phyloP scores from a whole-genome alignment of 2,797 vertebrate species.

The Serranus cabrilla region DNA sequence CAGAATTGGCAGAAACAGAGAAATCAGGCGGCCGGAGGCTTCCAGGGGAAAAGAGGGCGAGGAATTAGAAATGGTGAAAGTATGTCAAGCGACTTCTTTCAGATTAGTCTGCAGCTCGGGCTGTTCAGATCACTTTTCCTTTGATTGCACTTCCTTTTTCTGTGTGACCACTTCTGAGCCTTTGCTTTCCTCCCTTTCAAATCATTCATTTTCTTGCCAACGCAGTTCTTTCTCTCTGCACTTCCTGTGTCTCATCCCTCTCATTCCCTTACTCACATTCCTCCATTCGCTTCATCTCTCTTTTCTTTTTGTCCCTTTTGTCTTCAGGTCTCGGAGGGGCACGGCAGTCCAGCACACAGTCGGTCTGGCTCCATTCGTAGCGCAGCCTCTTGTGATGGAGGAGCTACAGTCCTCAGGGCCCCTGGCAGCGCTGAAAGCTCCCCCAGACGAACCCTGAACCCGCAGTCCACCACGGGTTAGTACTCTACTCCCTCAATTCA shows the following conservation, averaged over 20 bases:
- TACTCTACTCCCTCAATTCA: background rate
- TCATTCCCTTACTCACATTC: background rate
- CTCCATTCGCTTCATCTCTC: background rate
- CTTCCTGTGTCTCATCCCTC: background rate
- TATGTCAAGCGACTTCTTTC: conserved; percentile 65
- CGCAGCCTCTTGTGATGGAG: conserved; percentile 61
- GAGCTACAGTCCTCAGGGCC: conserved; percentile 69
- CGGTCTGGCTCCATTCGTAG: conserved; percentile 80
- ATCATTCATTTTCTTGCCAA: background rate
- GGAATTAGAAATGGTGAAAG: conserved; percentile 60
- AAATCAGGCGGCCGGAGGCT: conserved; percentile 18
- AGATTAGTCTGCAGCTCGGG: conserved; percentile 49
- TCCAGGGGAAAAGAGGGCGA: conserved; percentile 43
- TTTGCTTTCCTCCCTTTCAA: background rate
- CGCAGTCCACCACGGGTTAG: conserved; percentile 75
- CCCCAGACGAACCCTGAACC: conserved; percentile 75
- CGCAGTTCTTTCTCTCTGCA: background rate
- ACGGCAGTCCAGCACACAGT: conserved; percentile 85
- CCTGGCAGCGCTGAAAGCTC: conserved; percentile 82
- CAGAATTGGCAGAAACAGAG: conserved; percentile 56
- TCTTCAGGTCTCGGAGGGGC: conserved; percentile 82
- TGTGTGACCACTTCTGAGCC: background rate
- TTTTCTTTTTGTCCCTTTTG: background rate
- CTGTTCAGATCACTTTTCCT: conserved; percentile 44
- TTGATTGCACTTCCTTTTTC: conserved; percentile 23